These are phyloP conservation scores for Choristoneura fumiferana DNA, from an alignment of 1,140 invertebrate genomes.

Conservation along the genomic window DNA sequence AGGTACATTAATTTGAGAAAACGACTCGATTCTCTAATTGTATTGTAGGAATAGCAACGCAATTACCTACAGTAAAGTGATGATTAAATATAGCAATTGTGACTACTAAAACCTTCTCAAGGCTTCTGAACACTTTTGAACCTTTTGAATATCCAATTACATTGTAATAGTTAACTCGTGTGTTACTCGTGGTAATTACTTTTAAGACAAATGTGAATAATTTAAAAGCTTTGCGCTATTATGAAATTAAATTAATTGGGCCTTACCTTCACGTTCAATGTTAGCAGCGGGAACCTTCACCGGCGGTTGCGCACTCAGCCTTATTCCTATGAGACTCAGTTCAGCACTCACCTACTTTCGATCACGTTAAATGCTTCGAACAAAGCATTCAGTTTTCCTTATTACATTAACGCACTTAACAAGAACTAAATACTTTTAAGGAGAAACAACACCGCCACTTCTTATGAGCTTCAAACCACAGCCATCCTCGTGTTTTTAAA, in stretches of 20 bases:
- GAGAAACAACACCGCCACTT: not conserved
- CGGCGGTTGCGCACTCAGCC: conserved; percentile 31
- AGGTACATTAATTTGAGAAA: too few species aligned
- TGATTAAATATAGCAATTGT: not conserved
- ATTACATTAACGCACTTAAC: conserved; percentile 22
- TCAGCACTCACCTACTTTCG: conserved; percentile 65
- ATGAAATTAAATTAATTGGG: conserved; percentile 54
- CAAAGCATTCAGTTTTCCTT: conserved; percentile 46
- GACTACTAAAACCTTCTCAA: conserved; percentile 1
- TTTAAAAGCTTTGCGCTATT: conserved; percentile 35
- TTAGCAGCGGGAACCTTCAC: conserved; percentile 54
- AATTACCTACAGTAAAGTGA: not conserved
- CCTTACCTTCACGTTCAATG: conserved; percentile 65
- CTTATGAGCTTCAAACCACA: not conserved
- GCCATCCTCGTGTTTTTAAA: not conserved
- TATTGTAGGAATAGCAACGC: not conserved
- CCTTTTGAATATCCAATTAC: not conserved
- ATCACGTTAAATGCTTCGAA: conserved; percentile 51
- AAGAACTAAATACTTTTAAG: conserved; percentile 2
- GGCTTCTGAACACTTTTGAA: not conserved
- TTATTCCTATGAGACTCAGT: conserved; percentile 44
- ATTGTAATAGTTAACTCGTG: conserved; percentile 12
- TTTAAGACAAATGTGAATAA: conserved; percentile 19
- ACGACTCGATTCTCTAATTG: too few species aligned
- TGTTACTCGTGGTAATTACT: conserved; percentile 5